phyloP scores from a whole-genome alignment of 1,140 invertebrate species.

The Pseudomyrmex concolor region DNA sequence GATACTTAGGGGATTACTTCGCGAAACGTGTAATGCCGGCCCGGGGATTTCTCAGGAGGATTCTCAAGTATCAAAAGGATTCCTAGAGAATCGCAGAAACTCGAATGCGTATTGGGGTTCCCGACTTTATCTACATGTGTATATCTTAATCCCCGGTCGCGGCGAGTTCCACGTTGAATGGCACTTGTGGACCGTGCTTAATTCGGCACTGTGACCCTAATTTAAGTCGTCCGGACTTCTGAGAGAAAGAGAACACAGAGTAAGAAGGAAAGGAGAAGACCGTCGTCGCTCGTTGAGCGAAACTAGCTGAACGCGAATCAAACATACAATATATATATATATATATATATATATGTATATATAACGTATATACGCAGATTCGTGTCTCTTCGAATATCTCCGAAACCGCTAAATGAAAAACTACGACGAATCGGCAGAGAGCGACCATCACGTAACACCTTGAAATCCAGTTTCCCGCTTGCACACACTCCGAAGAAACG shows the following conservation, averaged over 20 bases:
- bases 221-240: constrained; percentile 59
- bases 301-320: constrained; percentile 21
- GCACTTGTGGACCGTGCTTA: constrained; percentile 75
- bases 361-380: constrained; percentile 3
- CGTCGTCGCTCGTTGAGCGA: constrained; percentile 11
- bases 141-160: constrained; percentile 73
- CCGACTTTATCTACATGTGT: constrained; percentile 68
- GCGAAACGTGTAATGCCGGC: constrained; percentile 43
- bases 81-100: constrained; percentile 68
- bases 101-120: constrained; percentile 54
- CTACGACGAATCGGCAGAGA: not conserved
- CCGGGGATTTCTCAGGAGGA: constrained; percentile 69
- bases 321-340: not conserved
- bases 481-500: constrained; percentile 50
- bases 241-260: not conserved
- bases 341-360: no score
- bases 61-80: constrained; percentile 65
- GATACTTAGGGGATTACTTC: constrained; percentile 67
- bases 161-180: constrained; percentile 70
- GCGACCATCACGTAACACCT: constrained; percentile 42
- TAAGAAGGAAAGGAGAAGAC: not conserved
- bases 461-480: constrained; percentile 65
- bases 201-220: constrained; percentile 71
- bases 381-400: constrained; percentile 31
- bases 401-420: constrained; percentile 34